Conservation (phyloP, 2,113 vertebrate genomes). For the Hipposideros armiger region DNA sequence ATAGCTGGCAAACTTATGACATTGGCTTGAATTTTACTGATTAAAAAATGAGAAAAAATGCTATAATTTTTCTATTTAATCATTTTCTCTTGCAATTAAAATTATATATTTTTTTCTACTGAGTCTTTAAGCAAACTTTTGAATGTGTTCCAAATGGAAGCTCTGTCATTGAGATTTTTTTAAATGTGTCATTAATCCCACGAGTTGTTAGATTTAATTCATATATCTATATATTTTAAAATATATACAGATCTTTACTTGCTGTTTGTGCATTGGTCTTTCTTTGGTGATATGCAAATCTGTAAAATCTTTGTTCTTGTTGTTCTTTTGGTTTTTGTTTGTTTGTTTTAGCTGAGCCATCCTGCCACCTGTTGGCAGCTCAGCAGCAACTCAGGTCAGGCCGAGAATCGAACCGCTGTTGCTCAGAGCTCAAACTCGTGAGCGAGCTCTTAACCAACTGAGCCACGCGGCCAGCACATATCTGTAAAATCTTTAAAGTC, state of each 20-base stretch:
- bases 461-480: neutral
- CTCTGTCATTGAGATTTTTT: neutral
- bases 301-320: neutral
- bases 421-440: no score
- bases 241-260: neutral
- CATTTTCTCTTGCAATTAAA: neutral
- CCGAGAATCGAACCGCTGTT: no score
- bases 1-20: neutral
- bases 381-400: no score
- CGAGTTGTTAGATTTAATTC: neutral
- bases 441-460: no score
- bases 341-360: no score
- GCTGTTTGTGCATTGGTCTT: neutral
- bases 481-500: neutral
- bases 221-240: neutral
- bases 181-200: neutral
- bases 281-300: neutral
- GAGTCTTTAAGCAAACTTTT: neutral
- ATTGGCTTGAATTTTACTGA: neutral
- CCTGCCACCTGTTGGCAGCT: no score
- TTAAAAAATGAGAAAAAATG: neutral
- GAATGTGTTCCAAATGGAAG: neutral
- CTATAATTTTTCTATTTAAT: neutral
- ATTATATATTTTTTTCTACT: neutral
- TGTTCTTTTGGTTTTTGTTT: no score